Conservation (phyloP, 1,140 invertebrate species). For the Probaryconus sp. region DNA sequence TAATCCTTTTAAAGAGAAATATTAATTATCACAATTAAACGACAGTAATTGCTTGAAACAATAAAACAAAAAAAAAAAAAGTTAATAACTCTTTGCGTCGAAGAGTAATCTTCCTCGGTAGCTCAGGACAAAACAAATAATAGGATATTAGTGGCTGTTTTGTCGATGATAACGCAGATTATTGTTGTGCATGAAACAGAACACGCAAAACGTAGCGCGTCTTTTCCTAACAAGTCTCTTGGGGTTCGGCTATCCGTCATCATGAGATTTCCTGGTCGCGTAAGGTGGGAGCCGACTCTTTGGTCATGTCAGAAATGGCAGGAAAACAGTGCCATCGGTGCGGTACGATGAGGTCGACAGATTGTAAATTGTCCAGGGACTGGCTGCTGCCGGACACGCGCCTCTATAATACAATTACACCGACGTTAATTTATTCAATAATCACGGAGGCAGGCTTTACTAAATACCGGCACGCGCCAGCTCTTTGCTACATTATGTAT, state of each 20-base stretch:
- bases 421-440: conserved; percentile 75
- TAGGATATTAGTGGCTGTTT: conserved; percentile 52
- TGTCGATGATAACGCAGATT: conserved; percentile 60
- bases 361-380: conserved; percentile 51
- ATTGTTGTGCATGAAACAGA: conserved; percentile 53
- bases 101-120: conserved; percentile 43
- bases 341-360: conserved; percentile 41
- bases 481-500: conserved; percentile 1
- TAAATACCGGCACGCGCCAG: conserved; percentile 73
- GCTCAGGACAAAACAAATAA: conserved; percentile 49
- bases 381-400: conserved; percentile 48
- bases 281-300: conserved; percentile 33
- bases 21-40: too few relatives aligned
- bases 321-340: conserved; percentile 43
- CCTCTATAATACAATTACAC: conserved; percentile 71
- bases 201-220: conserved; percentile 46
- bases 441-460: conserved; percentile 69
- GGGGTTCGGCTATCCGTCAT: conserved; percentile 53
- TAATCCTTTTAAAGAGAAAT: too few relatives aligned
- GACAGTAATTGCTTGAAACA: too few relatives aligned
- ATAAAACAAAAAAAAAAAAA: too few relatives aligned
- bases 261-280: conserved; percentile 47
- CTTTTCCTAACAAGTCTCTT: conserved; percentile 58
- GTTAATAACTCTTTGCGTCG: conserved; percentile 30
- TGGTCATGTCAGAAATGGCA: conserved; percentile 49